Evolutionary conservation across 2,113 vertebrate genomes (phyloP).

Genomic region (Neodontobutis hainanensis): DNA sequence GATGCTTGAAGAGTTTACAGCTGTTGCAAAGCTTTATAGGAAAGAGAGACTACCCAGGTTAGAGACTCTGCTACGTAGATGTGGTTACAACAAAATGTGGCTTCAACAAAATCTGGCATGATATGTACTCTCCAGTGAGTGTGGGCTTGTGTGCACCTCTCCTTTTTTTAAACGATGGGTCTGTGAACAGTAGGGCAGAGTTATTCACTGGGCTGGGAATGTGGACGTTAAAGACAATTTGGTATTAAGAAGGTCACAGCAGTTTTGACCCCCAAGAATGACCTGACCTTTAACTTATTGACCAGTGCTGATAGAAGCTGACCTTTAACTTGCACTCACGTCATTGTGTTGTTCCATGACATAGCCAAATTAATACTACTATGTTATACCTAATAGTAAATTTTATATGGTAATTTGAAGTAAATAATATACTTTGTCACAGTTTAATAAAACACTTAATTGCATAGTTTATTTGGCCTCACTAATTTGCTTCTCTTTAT

Average conservation of each 20-base stretch:
- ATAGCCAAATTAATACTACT: neutral
- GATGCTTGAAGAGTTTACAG: slow-evolving; percentile 25
- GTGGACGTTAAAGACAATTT: slow-evolving; percentile 31
- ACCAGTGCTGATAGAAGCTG: slow-evolving; percentile 24
- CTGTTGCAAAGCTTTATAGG: slow-evolving; percentile 20
- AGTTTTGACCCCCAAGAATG: slow-evolving; percentile 17
- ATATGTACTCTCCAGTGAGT: slow-evolving; percentile 22
- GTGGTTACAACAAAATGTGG: slow-evolving; percentile 7
- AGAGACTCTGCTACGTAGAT: neutral
- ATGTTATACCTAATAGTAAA: neutral
- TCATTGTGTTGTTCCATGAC: slow-evolving; percentile 21
- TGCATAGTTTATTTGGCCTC: neutral
- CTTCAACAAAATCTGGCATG: slow-evolving; percentile 27
- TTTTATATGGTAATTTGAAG: too few species aligned
- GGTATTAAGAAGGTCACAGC: slow-evolving; percentile 26
- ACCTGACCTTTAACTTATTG: slow-evolving; percentile 46
- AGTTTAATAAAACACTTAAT: too few species aligned
- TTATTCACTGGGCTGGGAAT: slow-evolving; percentile 12
- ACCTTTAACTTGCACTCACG: slow-evolving; percentile 24
- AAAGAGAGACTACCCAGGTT: slow-evolving; percentile 24
- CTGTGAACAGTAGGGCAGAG: neutral
- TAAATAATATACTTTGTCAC: too few species aligned
- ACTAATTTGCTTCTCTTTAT: neutral
- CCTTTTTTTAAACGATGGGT: slow-evolving; percentile 5
- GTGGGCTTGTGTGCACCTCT: slow-evolving; percentile 9